Evolutionary conservation across 2,797 vertebrate species (phyloP).

Genomic region (Cryptoprocta ferox): DNA sequence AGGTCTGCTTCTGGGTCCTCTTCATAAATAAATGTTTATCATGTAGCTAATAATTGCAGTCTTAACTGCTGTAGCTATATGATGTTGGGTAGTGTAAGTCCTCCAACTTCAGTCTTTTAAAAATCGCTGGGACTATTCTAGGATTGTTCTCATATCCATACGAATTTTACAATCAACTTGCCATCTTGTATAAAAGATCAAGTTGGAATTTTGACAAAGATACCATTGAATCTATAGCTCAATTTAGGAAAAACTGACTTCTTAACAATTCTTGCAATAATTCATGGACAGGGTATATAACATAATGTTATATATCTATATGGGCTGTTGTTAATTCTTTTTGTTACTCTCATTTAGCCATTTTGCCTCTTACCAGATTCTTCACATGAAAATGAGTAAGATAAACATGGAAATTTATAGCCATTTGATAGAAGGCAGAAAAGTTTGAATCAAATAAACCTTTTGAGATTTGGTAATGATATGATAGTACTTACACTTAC

Average conservation of each 20-base stretch:
- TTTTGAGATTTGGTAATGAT: conserved; percentile 38
- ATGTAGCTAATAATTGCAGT: background rate
- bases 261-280: background rate
- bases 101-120: background rate
- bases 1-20: background rate
- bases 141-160: conserved; percentile 6
- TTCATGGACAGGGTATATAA: background rate
- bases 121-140: background rate
- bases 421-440: background rate
- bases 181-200: conserved; percentile 15
- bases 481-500: background rate
- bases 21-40: background rate
- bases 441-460: background rate
- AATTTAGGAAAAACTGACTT: conserved; percentile 30
- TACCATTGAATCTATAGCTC: background rate
- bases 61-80: background rate
- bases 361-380: background rate
- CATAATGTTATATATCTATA: background rate
- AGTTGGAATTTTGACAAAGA: background rate
- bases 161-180: background rate
- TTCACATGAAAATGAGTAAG: background rate
- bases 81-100: background rate
- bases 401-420: background rate
- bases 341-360: conserved; percentile 8
- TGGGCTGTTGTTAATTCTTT: background rate